Evolutionary conservation across 1,140 invertebrate species (phyloP), one percentile per base, ranked within the genome.

Genomic region (Calephelis nemesis): DNA sequence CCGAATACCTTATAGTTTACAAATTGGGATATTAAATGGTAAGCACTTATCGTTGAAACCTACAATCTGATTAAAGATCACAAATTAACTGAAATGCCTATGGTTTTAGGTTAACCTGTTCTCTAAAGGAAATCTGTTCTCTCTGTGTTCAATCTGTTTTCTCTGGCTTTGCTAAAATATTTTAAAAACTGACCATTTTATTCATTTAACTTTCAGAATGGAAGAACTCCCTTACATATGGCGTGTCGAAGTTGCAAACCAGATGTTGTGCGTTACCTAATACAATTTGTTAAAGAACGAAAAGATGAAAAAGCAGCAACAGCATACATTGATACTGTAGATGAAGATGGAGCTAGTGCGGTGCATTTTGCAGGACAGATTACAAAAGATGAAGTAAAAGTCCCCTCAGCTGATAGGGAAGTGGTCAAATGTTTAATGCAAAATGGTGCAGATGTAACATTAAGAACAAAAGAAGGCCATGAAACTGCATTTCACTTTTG

Each of bases 401-500:
- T 92, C 50, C 93, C 95, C 0, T 95, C 96, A 52, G 97, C 98
- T 70, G 98, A 99, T 85, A 95, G 95, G 77, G 97, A 98, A 84
- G 96, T 99, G 1, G 96, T 99, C 3, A 95, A 96, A 74, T 93
- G 97, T 10, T 93, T 99, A 0, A 93, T 99, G 49, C 95, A 98
- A 84, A 96, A 96, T 73, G 97, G 97, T 12, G 98, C 97, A 0
- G 97, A 99, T 85, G 96, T 98, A 0, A 95, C 95, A 47, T 84
- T 97, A 64, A 95, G 96, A 74, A 98, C 98, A 0, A 96, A 95
- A 90, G 95, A 97, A 92, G 96, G 95, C 0, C 94, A 96, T 74
- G 98, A 99, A 93, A 98, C 98, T 0, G 96, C 97, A 0, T 97
- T 99, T 77, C 99, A 99, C 88, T 97, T 98, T 77, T 98, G 97